Base-by-base conservation (phyloP, 35 echinoderm and acorn worm genomes). In the Chiridota heheva region DNA sequence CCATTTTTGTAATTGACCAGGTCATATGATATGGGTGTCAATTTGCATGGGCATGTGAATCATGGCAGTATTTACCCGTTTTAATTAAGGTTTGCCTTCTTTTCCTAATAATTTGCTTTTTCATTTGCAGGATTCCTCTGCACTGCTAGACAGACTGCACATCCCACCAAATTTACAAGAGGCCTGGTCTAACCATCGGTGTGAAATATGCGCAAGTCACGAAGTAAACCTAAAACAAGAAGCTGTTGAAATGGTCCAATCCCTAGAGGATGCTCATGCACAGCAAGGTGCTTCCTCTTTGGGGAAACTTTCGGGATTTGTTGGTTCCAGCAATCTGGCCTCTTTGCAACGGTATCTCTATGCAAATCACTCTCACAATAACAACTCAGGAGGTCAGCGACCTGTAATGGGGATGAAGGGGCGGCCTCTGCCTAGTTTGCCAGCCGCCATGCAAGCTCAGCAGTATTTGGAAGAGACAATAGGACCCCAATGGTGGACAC, bases 331-430 rank as follows among this genome's bases (percentile, higher is more conserved):
- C 22, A 85, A 97, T 62, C 57, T 96, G 22, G 88, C 93, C 0
- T 96, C 93, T 5, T 64, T 97, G 32, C 88, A 97, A 62, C 67
- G 88, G 17, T 97, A 91, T 44, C 88, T 96, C 55, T 97, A 97
- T 56, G 70, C 67, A 36, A 85, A 97, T 20, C 94, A 97, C n/a
- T 60, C 84, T 7, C 84, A 91, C 15, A 73, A 60, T 44, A 71
- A 73, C 33, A 39, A 81, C 12, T 44, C 81, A 41, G 34, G 67
- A 24, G 16, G 30, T 27, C 80, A 83, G 35, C 87, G 84, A 33
- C 80, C 72, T 41, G 80, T 78, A 38, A 69, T 80, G 4, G 53
- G 84, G 2, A 73, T 84, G 27, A 90, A 97, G 63, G 73, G 59
- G 16, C 72, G 73, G 17, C 46, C 56, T 43, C 56, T 46, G 20